phyloP scores from a whole-genome alignment of 2,797 vertebrate species.

The Okamejei kenojei region DNA sequence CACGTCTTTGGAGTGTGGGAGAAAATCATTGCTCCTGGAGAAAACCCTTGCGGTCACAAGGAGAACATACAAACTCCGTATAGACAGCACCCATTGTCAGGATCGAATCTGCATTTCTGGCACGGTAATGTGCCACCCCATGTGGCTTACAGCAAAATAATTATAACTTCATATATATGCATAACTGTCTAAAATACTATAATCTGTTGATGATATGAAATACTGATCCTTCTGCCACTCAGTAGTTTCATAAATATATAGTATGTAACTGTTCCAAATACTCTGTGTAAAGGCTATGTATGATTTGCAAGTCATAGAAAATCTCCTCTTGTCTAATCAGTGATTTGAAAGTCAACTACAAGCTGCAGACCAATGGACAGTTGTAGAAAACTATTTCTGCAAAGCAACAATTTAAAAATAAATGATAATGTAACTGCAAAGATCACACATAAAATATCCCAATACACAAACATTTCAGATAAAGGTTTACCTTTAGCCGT shows the following conservation, averaged over 20 bases:
- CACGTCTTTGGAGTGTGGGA: no score
- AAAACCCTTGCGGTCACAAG: no score
- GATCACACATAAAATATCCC: neutral
- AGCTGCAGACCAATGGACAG: no score
- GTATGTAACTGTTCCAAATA: neutral
- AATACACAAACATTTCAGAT: neutral
- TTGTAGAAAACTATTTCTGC: neutral
- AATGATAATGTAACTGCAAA: neutral
- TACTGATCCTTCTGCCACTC: neutral
- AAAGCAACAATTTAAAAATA: neutral
- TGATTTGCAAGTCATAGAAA: neutral
- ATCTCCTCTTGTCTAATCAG: neutral
- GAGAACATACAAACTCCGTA: no score
- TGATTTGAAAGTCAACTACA: neutral
- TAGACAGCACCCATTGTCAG: no score
- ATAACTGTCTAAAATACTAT: no score
- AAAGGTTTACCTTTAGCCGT: neutral
- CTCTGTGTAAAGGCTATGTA: neutral
- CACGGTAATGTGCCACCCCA: no score
- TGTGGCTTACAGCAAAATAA: no score
- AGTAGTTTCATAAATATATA: neutral
- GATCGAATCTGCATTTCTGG: no score
- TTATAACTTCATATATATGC: no score
- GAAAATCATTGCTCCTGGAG: no score
- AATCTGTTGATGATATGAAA: neutral